These are phyloP conservation scores for Drosophila pandora DNA, from an alignment of 1,140 invertebrate genomes.

Conservation along the genomic window DNA sequence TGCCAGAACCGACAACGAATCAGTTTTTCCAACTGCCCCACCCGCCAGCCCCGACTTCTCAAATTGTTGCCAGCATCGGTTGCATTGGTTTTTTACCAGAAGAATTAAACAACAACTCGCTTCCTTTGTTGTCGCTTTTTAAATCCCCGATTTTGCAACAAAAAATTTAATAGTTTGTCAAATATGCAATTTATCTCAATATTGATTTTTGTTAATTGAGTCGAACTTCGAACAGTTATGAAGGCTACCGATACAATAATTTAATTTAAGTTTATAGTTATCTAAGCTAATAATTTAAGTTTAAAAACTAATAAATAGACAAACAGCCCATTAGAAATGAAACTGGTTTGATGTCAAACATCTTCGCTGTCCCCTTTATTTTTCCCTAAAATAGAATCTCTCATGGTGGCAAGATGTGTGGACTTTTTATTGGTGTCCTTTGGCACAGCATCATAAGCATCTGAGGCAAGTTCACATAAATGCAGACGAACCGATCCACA, in stretches of 20 bases:
- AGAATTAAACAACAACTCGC: conserved; percentile 4
- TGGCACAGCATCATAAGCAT: conserved; percentile 59
- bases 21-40: conserved; percentile 36
- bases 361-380: conserved; percentile 1
- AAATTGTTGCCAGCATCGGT: conserved; percentile 1
- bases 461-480: conserved; percentile 25
- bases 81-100: conserved; percentile 12
- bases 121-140: conserved; percentile 29
- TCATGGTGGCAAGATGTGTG: conserved; percentile 51
- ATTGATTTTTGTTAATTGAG: conserved; percentile 48
- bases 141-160: conserved; percentile 33
- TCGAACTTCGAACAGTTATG: not conserved
- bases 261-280: no score
- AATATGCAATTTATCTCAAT: conserved; percentile 36
- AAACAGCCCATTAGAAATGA: conserved; percentile 33
- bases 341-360: conserved; percentile 51
- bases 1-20: conserved; percentile 43
- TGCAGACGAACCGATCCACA: conserved; percentile 4
- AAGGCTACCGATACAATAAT: not conserved
- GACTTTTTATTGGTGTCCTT: conserved; percentile 80
- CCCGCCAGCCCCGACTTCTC: conserved; percentile 1
- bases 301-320: not conserved
- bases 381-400: conserved; percentile 8
- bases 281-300: no score
- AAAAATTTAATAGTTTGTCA: conserved; percentile 45